These are phyloP conservation scores for Watsonalla cultraria DNA, from an alignment of 2,888 invertebrate genomes.

Conservation along the genomic window DNA sequence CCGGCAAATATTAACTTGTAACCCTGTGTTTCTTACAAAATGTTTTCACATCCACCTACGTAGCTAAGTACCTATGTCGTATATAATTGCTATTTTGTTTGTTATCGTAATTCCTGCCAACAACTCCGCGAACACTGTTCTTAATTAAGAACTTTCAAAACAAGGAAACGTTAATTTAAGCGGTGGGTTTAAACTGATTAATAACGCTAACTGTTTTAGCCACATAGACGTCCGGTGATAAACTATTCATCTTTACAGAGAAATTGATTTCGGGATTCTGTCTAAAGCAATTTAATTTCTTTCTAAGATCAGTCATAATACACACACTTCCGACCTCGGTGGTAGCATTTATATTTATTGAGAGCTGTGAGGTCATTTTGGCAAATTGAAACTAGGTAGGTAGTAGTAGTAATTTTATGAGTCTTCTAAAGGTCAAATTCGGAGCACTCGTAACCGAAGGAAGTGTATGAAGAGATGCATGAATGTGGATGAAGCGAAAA, in stretches of 20 bases:
- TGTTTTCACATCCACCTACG: not conserved
- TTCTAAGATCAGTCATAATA: too few relatives aligned
- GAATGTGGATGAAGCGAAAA: too few relatives aligned
- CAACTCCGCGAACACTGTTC: conserved; percentile 12
- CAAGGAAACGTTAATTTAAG: conserved; percentile 18
- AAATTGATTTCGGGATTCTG: too few relatives aligned
- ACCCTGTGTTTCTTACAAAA: not conserved
- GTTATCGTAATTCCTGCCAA: conserved; percentile 5
- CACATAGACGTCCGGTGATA: not conserved
- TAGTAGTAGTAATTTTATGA: too few relatives aligned
- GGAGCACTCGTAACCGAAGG: too few relatives aligned
- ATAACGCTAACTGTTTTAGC: not conserved
- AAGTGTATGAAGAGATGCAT: too few relatives aligned
- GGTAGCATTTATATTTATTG: too few relatives aligned
- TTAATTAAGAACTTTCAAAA: conserved; percentile 24
- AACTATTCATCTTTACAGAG: not conserved
- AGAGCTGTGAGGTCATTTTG: too few relatives aligned
- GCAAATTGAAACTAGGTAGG: too few relatives aligned
- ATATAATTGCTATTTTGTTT: not conserved
- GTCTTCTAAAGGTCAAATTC: too few relatives aligned
- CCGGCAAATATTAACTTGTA: not conserved
- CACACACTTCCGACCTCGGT: too few relatives aligned
- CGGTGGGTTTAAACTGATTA: not conserved
- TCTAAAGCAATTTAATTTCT: too few relatives aligned
- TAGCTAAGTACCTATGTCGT: not conserved